Percentiles rank a stretch among this genome's conserved stretches.
phyloP scores from a whole-genome alignment of 2,113 vertebrate genomes.

The Fulica atra region DNA sequence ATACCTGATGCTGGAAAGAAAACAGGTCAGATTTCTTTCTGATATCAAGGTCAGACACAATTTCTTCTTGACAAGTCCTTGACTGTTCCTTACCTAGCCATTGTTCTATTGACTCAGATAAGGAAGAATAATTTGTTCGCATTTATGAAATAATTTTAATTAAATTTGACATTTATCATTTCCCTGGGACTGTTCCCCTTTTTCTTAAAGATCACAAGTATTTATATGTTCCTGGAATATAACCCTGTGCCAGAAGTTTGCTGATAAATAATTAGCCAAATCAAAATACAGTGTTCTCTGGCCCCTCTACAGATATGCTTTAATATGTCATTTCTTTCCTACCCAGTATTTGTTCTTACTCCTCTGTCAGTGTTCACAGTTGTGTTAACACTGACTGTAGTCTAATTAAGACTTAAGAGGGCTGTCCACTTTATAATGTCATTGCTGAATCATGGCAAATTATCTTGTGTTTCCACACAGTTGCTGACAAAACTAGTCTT shows the following conservation, averaged over 20 bases:
- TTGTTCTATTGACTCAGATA: neutral
- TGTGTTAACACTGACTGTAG: neutral
- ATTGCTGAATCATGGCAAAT: neutral
- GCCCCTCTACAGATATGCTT: neutral
- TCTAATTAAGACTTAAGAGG: neutral
- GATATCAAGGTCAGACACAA: neutral
- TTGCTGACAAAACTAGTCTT: neutral
- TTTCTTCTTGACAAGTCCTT: neutral
- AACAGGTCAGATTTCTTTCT: neutral
- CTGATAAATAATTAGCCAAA: neutral
- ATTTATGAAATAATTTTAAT: neutral
- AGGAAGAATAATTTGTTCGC: neutral
- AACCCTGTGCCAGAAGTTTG: neutral
- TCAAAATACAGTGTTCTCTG: neutral
- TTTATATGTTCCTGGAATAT: neutral
- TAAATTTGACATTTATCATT: neutral
- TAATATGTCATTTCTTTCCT: neutral
- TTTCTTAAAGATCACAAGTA: neutral
- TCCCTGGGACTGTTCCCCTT: neutral
- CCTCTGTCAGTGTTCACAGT: neutral
- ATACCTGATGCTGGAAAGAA: neutral
- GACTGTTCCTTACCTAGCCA: neutral
- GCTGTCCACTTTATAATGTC: neutral
- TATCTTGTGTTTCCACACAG: neutral
- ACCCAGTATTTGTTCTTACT: neutral